Percentiles rank a stretch among this genome's conserved stretches.
These are phyloP conservation scores for Ochotona princeps DNA, from an alignment of 2,113 vertebrate species.

Conservation along the genomic window DNA sequence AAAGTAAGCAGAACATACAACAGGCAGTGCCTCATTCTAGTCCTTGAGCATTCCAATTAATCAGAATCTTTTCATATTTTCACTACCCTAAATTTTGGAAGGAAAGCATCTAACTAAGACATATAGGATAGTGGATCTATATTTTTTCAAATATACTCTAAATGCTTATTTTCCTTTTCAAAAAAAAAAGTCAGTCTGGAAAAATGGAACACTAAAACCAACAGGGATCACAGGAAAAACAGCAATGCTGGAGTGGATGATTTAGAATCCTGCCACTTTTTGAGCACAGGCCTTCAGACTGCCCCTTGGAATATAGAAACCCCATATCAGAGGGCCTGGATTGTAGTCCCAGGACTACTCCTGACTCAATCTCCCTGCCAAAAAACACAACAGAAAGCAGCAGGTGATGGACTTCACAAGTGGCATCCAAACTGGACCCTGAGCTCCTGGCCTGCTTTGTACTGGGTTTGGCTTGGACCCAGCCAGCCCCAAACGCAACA, in stretches of 20 bases:
- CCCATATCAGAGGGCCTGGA: too few relatives aligned
- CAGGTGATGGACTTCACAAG: too few relatives aligned
- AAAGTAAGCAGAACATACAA: background rate
- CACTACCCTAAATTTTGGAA: background rate
- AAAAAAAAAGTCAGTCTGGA: slow-evolving; percentile 36
- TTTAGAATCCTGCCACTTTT: background rate
- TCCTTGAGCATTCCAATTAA: slow-evolving; percentile 9
- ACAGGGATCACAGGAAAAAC: background rate
- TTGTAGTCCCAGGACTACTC: too few relatives aligned
- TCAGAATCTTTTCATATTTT: background rate
- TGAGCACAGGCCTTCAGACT: too few relatives aligned
- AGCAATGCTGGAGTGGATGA: background rate
- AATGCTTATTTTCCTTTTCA: background rate
- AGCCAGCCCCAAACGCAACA: too few relatives aligned
- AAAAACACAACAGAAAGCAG: too few relatives aligned
- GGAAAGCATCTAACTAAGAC: background rate
- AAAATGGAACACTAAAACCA: background rate
- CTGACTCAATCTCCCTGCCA: too few relatives aligned
- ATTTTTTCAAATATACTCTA: slow-evolving; percentile 29
- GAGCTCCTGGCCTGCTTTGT: too few relatives aligned
- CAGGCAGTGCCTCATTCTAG: background rate
- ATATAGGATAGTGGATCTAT: background rate
- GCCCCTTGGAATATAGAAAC: too few relatives aligned
- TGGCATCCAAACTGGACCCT: too few relatives aligned
- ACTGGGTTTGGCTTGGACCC: too few relatives aligned